Conservation (phyloP, 2,797 vertebrate genomes). For the Sparidentex hasta region DNA sequence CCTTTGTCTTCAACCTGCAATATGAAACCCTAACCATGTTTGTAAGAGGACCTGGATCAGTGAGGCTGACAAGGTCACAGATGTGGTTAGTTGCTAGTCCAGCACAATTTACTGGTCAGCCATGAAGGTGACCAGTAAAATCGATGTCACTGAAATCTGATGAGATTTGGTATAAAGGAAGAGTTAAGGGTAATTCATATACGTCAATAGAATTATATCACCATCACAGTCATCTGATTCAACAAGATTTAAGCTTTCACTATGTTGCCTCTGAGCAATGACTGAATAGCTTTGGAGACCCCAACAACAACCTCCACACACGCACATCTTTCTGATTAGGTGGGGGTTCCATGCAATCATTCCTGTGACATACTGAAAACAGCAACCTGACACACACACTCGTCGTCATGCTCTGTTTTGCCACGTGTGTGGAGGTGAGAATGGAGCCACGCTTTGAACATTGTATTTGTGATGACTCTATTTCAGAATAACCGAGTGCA, state of each 20-base stretch:
- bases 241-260: not conserved
- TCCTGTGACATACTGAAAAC: not conserved
- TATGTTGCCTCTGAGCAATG: too few relatives aligned
- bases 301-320: not conserved
- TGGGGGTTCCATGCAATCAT: not conserved
- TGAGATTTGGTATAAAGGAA: conserved; percentile 9
- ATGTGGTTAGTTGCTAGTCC: conserved; percentile 44
- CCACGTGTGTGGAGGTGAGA: not conserved
- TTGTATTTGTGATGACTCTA: not conserved
- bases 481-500: not conserved
- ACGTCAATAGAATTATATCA: not conserved
- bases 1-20: conserved; percentile 36
- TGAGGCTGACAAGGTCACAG: conserved; percentile 55
- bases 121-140: conserved; percentile 41
- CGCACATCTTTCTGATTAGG: too few relatives aligned
- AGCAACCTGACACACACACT: not conserved
- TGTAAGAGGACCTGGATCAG: conserved; percentile 56
- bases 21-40: conserved; percentile 22
- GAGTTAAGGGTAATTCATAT: not conserved
- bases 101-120: conserved; percentile 50
- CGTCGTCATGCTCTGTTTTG: not conserved
- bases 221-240: not conserved
- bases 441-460: not conserved
- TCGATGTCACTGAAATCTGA: not conserved
- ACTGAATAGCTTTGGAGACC: not conserved